A percentile compares a stretch with the other conserved stretches of the same genome.
phyloP scores from a whole-genome alignment of 2,113 vertebrate genomes.

The Cinclus mexicanus region DNA sequence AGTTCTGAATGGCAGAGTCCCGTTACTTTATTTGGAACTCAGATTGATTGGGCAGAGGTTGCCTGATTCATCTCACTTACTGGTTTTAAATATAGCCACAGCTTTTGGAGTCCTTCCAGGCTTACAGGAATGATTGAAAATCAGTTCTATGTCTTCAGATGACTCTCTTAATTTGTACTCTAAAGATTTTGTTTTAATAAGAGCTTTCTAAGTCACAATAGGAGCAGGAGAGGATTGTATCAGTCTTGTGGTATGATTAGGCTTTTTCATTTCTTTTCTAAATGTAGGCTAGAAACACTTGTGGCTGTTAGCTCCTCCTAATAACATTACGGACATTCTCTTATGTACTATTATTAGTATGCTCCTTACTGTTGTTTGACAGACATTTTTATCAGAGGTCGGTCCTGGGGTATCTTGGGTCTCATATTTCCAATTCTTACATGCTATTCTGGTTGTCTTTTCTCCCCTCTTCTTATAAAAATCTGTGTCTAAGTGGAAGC shows the following conservation, averaged over 20 bases:
- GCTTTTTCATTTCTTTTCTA: background rate
- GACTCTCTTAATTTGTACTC: slow-evolving; percentile 29
- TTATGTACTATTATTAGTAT: background rate
- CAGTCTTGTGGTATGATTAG: background rate
- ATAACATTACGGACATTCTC: background rate
- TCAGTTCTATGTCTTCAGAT: background rate
- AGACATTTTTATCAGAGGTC: background rate
- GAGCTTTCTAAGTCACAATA: background rate
- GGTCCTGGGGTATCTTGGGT: background rate
- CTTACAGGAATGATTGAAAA: slow-evolving; percentile 23
- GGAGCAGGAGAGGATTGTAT: background rate
- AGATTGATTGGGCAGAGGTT: background rate
- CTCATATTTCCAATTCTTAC: background rate
- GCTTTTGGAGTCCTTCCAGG: slow-evolving; percentile 17
- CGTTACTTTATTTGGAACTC: background rate
- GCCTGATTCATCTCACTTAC: background rate
- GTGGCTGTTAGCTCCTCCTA: background rate
- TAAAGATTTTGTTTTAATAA: slow-evolving; percentile 23
- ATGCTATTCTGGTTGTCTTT: background rate
- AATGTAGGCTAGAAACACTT: background rate
- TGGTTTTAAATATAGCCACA: background rate
- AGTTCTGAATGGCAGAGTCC: background rate
- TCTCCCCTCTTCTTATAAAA: background rate
- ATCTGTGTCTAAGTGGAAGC: background rate
- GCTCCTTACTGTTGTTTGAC: background rate